Conservation (phyloP, 2,888 invertebrate genomes). For the Catonia carolina region DNA sequence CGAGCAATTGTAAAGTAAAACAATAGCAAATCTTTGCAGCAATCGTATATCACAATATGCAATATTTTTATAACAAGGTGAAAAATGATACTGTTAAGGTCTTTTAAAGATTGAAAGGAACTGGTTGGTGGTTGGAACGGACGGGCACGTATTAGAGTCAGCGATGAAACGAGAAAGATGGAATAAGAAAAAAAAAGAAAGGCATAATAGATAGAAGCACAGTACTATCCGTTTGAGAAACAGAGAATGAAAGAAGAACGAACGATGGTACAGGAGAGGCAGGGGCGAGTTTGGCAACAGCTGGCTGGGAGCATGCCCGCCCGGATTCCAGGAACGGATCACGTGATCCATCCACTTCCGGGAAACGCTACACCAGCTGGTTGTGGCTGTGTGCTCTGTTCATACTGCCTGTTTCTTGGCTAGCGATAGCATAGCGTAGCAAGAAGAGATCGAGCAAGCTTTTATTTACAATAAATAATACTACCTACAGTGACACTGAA, state of each 20-base stretch:
- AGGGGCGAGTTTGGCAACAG: slow-evolving; percentile 19
- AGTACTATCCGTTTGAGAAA: too few relatives aligned
- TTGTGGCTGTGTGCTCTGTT: neutral
- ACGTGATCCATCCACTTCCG: slow-evolving; percentile 14
- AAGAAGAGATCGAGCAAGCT: too few relatives aligned
- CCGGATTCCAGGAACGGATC: slow-evolving; percentile 28
- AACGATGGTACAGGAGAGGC: neutral
- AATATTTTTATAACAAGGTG: too few relatives aligned
- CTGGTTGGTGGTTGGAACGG: slow-evolving; percentile 1
- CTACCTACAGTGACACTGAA: too few relatives aligned
- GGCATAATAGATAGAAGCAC: too few relatives aligned
- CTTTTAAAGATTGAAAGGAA: slow-evolving; percentile 7
- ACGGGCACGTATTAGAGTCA: neutral
- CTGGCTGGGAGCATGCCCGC: slow-evolving; percentile 9
- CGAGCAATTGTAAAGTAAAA: too few relatives aligned
- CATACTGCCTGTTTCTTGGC: neutral
- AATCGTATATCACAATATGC: too few relatives aligned
- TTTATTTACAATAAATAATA: too few relatives aligned
- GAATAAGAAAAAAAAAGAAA: too few relatives aligned
- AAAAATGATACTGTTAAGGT: neutral
- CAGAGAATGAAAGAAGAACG: slow-evolving; percentile 17
- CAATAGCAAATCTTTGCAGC: too few relatives aligned
- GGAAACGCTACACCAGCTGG: slow-evolving; percentile 10
- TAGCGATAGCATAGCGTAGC: neutral
- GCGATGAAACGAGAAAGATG: too few relatives aligned